Evolutionary conservation across 2,888 invertebrate species (phyloP), one percentile per base, ranked within the genome.

Genomic region (Drosophila cracens): DNA sequence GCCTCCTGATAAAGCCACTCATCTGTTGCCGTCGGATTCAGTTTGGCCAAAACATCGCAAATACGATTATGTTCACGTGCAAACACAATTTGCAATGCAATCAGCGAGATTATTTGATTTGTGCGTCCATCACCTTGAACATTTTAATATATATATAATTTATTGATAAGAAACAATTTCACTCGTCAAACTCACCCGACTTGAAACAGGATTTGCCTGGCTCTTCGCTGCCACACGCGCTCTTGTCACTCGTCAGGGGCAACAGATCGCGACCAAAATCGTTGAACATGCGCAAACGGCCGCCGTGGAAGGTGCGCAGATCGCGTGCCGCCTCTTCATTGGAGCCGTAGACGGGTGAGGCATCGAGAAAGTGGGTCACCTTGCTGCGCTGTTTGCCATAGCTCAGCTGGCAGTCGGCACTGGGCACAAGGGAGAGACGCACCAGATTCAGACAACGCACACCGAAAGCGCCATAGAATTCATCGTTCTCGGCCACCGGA

Each of bases 31-130:
- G 94, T 94, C 0, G 96, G 96, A 94, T 98, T 98, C 11, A 97
- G 82, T 4, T 93, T 90, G 0, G 94, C 86, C 33, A 98, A 91
- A 4, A 94, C 94, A 2, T 93, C 92, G 0, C 97, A 97, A 2
- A 97, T 90, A 1, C 97, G 95, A 92, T 97, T 98, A 92, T 97
- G 97, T 87, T 97, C 97, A 36, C 97, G 94, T 25, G 96, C 94
- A 90, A 96, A 95, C 10, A 97, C 87, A 1, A 96, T 95, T 79
- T 97, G 97, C 0, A 97, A 88, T 0, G 95, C 94, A 0, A 96
- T 96, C 52, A 97, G 93, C 0, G 96, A 96, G 11, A 97, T 95
- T 82, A 96, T 95, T 92, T 97, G 97, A 93, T 97, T 97, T 1
- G 95, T 95, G 74, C 97, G 95, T 6, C 94, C 94, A 90, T 97